These are phyloP conservation scores for Etheostoma perlongum DNA, from an alignment of 2,797 vertebrate species.

Conservation along the genomic window DNA sequence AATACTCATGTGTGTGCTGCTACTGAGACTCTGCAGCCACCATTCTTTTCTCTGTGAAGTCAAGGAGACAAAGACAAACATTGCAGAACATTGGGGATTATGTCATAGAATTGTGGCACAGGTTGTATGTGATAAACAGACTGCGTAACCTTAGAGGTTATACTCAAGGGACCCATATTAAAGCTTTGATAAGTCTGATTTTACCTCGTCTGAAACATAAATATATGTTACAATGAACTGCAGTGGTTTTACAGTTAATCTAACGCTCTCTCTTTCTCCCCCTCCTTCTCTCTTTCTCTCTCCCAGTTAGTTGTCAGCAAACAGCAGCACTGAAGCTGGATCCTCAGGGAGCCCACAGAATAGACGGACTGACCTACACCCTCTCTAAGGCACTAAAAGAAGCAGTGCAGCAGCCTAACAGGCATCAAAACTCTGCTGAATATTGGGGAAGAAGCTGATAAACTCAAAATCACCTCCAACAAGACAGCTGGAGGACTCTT, in stretches of 20 bases:
- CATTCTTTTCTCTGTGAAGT: conserved; percentile 18
- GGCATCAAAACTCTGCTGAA: conserved; percentile 50
- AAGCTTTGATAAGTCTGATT: conserved; percentile 28
- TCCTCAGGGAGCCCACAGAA: conserved; percentile 60
- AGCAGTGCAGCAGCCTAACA: conserved; percentile 54
- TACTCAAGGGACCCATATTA: background rate
- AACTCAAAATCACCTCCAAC: conserved; percentile 56
- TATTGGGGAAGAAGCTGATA: conserved; percentile 49
- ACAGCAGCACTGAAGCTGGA: conserved; percentile 56
- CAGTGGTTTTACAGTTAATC: conserved; percentile 35
- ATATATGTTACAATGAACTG: conserved; percentile 30
- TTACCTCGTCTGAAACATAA: conserved; percentile 35
- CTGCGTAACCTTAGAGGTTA: conserved; percentile 20
- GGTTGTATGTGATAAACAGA: conserved; percentile 23
- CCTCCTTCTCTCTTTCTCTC: conserved; percentile 42
- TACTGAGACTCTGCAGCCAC: conserved; percentile 18
- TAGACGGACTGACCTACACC: conserved; percentile 74
- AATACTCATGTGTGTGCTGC: background rate
- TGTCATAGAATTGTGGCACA: conserved; percentile 21
- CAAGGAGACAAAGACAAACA: conserved; percentile 24
- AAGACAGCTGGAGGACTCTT: conserved; percentile 37
- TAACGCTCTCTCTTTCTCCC: conserved; percentile 29
- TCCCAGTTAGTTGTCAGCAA: conserved; percentile 62
- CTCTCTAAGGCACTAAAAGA: conserved; percentile 48
- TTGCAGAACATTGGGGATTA: conserved; percentile 25